Conservation (phyloP, 2,888 invertebrate species). For the Perithous albicinctus region DNA sequence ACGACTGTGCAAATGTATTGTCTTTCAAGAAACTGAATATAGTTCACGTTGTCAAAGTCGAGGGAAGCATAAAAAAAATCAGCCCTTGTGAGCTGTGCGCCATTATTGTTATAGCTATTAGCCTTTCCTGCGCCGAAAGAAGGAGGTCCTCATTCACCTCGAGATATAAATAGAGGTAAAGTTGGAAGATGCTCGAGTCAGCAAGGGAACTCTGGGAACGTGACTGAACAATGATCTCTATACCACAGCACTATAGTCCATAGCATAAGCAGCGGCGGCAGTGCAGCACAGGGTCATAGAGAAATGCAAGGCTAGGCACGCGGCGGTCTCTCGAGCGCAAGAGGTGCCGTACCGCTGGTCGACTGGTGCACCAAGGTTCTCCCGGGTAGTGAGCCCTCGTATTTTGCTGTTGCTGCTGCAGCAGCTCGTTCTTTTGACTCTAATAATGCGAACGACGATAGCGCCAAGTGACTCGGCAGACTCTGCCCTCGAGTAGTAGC, state of each 20-base stretch:
- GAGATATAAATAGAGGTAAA: conserved; percentile 58
- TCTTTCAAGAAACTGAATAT: neutral
- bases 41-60: neutral
- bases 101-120: conserved; percentile 43
- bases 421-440: conserved; percentile 37
- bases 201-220: conserved; percentile 72
- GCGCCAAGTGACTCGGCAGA: conserved; percentile 23
- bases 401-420: conserved; percentile 29
- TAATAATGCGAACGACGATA: conserved; percentile 41
- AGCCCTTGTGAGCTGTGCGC: neutral
- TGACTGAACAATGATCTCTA: conserved; percentile 80
- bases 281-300: conserved; percentile 47
- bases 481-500: neutral
- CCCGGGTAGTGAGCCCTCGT: conserved; percentile 6
- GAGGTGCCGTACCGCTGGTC: conserved; percentile 2
- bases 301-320: conserved; percentile 56
- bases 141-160: conserved; percentile 15
- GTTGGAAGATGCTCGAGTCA: conserved; percentile 73
- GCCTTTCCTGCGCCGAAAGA: conserved; percentile 28
- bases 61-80: neutral
- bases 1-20: neutral
- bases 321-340: conserved; percentile 42
- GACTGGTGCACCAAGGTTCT: conserved; percentile 7
- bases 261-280: neutral
- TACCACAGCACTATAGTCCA: conserved; percentile 45